These are phyloP conservation scores for Petrolisthes cinctipes DNA, from an alignment of 2,888 invertebrate species.

Conservation along the genomic window DNA sequence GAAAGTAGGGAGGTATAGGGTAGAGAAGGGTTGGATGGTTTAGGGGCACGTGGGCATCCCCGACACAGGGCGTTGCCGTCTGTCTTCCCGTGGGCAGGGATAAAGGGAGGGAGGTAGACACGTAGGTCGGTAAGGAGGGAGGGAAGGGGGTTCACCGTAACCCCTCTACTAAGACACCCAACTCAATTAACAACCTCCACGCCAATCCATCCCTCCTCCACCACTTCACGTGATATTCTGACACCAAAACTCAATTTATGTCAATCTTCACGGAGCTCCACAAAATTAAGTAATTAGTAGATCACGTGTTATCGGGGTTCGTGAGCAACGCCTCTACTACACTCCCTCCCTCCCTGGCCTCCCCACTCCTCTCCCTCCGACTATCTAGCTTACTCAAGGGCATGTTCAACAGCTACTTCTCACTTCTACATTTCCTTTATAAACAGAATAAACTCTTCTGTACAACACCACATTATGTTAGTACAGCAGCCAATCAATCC, in stretches of 20 bases:
- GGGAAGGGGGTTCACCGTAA: not conserved
- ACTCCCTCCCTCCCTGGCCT: not conserved
- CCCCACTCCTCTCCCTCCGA: not conserved
- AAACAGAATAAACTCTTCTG: too few species aligned
- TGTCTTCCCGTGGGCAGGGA: not conserved
- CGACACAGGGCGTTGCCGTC: conserved; percentile 3
- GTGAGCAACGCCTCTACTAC: not conserved
- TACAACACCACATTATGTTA: too few species aligned
- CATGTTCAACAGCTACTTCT: not conserved
- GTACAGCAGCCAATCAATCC: too few species aligned
- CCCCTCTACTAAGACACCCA: not conserved
- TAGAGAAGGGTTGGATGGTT: not conserved
- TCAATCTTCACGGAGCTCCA: not conserved
- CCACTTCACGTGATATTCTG: not conserved
- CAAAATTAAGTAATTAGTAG: conserved; percentile 3
- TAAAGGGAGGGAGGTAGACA: not conserved
- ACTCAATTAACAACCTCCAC: not conserved
- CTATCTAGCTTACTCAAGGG: conserved; percentile 16
- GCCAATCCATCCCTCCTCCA: not conserved
- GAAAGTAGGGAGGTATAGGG: not conserved
- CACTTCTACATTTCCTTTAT: not conserved
- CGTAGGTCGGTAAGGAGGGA: not conserved
- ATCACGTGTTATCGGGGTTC: conserved; percentile 5
- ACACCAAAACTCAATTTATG: not conserved
- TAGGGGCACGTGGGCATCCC: not conserved